Percentiles rank a stretch among this genome's conserved stretches.
Conservation (phyloP, 2,888 invertebrate genomes). For the Venustoraphidia nigricollis region DNA sequence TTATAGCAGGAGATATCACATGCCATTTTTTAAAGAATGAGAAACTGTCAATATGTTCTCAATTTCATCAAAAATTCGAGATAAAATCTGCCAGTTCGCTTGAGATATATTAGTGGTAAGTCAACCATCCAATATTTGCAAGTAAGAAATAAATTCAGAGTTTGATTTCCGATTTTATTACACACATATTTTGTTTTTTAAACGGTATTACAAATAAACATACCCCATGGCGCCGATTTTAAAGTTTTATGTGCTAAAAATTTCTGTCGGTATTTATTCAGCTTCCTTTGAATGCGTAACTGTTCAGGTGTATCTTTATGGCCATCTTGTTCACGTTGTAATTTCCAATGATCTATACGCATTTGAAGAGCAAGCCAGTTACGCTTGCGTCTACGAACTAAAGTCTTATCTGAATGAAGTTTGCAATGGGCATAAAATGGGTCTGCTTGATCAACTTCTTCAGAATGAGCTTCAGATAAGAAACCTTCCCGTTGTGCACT, state of each 20-base stretch:
- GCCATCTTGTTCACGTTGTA: conserved; percentile 41
- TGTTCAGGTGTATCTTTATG: conserved; percentile 52
- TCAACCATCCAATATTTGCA: background rate
- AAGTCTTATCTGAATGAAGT: conserved; percentile 82
- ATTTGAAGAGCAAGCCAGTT: conserved; percentile 81
- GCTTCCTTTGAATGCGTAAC: conserved; percentile 59
- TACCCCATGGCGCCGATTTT: conserved; percentile 76
- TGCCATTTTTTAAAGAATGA: no score
- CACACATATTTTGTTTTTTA: background rate
- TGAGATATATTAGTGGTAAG: background rate
- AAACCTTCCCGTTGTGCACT: conserved; percentile 90
- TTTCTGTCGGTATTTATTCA: conserved; percentile 73
- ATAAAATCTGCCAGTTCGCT: background rate
- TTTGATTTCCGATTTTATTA: no score
- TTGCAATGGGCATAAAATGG: conserved; percentile 96
- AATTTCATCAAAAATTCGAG: no score
- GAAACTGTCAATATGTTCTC: no score
- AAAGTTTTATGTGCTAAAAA: conserved; percentile 59
- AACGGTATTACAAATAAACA: conserved; percentile 12
- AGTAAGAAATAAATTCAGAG: no score
- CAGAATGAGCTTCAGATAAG: conserved; percentile 81
- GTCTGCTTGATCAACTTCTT: conserved; percentile 84
- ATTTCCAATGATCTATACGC: conserved; percentile 51
- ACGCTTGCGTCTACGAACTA: conserved; percentile 61
- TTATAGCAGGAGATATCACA: no score